A percentile compares a stretch with the other conserved stretches of the same genome.
Conservation (phyloP, 2,888 invertebrate genomes). For the Argyresthia goedartella region DNA sequence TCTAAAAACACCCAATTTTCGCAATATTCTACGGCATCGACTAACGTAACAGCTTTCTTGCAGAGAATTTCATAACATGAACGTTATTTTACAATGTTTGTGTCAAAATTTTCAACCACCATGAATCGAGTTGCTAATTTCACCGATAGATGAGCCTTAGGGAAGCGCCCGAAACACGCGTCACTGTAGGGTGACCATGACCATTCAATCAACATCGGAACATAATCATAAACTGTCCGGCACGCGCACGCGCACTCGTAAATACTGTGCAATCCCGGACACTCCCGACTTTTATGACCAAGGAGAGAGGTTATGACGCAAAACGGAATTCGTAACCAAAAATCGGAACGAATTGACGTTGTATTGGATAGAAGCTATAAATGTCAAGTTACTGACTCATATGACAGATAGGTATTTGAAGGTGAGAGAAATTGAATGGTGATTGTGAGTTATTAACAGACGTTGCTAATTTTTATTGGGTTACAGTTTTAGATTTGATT, state of each 20-base stretch:
- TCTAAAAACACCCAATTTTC: no score
- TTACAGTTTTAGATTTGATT: not conserved
- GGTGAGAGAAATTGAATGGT: not conserved
- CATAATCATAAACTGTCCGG: conserved; percentile 62
- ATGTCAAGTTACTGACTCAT: not conserved
- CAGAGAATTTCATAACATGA: no score
- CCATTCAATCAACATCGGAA: conserved; percentile 64
- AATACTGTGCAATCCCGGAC: conserved; percentile 24
- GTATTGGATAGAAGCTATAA: conserved; percentile 25
- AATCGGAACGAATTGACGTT: conserved; percentile 27
- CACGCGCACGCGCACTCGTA: conserved; percentile 44
- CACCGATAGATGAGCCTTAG: no score
- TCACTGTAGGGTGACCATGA: conserved; percentile 43
- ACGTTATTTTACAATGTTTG: no score
- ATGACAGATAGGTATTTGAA: not conserved
- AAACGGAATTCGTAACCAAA: conserved; percentile 33
- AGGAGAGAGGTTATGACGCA: conserved; percentile 49
- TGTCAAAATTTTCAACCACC: no score
- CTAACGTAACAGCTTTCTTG: no score
- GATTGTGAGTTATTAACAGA: not conserved
- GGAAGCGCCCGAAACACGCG: not conserved
- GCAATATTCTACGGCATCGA: no score
- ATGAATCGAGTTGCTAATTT: no score
- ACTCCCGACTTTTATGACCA: conserved; percentile 40
- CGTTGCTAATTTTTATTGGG: not conserved